phyloP scores from a whole-genome alignment of 2,888 invertebrate species.

The Noctua janthe region DNA sequence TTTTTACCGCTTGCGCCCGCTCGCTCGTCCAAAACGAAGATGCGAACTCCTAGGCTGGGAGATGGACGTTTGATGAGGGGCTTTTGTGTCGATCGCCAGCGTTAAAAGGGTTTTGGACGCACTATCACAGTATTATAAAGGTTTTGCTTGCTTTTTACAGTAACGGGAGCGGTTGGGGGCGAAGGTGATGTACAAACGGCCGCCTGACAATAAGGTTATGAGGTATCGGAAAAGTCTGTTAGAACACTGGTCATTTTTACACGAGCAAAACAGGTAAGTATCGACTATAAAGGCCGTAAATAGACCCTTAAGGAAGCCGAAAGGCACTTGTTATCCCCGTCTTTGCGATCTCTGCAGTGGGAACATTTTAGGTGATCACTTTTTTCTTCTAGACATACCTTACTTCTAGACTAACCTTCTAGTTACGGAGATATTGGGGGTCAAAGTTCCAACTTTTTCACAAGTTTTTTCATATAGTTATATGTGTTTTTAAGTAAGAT shows the following conservation, averaged over 20 bases:
- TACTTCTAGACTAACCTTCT: too few species aligned
- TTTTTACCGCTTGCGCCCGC: constrained; percentile 84
- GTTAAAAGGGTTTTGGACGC: constrained; percentile 87
- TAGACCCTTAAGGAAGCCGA: too few species aligned
- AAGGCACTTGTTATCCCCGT: too few species aligned
- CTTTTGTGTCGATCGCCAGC: constrained; percentile 86
- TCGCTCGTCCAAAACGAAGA: constrained; percentile 83
- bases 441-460: too few species aligned
- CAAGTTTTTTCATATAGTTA: too few species aligned
- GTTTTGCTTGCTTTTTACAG: constrained; percentile 68
- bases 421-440: too few species aligned
- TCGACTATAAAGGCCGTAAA: too few species aligned
- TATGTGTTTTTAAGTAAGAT: too few species aligned
- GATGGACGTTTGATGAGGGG: constrained; percentile 90
- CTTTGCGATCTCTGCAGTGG: too few species aligned
- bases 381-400: too few species aligned
- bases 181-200: constrained; percentile 39
- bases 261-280: background rate
- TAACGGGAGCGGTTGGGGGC: constrained; percentile 33
- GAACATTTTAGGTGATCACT: too few species aligned
- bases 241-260: background rate
- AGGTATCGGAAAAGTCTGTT: constrained; percentile 2
- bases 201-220: constrained; percentile 25
- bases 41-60: constrained; percentile 77
- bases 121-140: constrained; percentile 76